Percentiles rank a stretch among this genome's conserved stretches.
phyloP scores from a whole-genome alignment of 37 sponge, comb jelly and placozoan genomes.

The Petrosia ficiformis region DNA sequence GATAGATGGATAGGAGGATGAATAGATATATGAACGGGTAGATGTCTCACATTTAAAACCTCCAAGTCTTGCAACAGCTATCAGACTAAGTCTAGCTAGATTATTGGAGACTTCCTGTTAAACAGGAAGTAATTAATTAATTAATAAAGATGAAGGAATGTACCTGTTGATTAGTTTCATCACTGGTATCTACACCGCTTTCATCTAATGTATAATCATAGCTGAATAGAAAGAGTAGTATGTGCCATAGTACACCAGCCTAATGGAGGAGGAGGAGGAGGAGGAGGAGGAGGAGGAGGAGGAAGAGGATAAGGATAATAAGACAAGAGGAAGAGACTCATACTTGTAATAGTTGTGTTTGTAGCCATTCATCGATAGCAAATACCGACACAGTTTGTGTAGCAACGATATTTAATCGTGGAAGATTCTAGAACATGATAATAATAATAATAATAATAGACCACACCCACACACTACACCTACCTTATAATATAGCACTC shows the following conservation, averaged over 20 bases:
- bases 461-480: not conserved
- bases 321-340: not conserved
- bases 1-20: not conserved
- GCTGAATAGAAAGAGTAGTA: conserved; percentile 86
- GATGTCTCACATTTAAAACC: conserved; percentile 66
- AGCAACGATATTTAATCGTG: conserved; percentile 68
- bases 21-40: not conserved
- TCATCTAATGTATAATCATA: conserved; percentile 99
- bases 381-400: conserved; percentile 75
- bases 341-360: conserved; percentile 85
- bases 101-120: conserved; percentile 86
- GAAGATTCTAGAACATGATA: conserved; percentile 58
- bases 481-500: conserved; percentile 88
- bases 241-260: conserved; percentile 84
- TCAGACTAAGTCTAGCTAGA: conserved; percentile 80
- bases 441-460: not conserved
- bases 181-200: conserved; percentile 89
- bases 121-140: not conserved
- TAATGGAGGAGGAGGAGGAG: not conserved
- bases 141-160: not conserved
- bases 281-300: not conserved
- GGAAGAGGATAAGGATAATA: not conserved
- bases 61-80: conserved; percentile 71
- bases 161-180: conserved; percentile 88
- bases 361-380: conserved; percentile 86